These are phyloP conservation scores for Xyrichtys novacula DNA, from an alignment of 2,797 vertebrate genomes.

Conservation along the genomic window DNA sequence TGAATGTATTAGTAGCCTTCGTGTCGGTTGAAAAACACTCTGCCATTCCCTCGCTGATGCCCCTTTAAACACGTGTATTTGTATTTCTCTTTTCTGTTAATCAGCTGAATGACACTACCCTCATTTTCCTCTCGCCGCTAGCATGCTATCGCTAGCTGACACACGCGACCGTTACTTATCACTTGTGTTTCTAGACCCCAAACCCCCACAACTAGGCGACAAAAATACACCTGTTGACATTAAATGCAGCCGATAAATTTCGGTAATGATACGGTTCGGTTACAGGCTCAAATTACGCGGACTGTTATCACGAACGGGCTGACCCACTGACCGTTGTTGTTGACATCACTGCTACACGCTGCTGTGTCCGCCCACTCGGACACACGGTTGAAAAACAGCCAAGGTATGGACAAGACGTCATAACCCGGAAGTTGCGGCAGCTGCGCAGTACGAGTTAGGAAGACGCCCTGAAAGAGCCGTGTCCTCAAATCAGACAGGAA, in stretches of 20 bases:
- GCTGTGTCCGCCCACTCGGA: conserved; percentile 43
- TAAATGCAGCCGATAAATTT: accelerated
- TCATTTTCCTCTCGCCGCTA: conserved; percentile 41
- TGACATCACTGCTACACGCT: conserved; percentile 71
- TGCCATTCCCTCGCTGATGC: neutral
- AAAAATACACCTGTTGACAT: neutral
- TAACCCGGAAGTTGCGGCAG: neutral
- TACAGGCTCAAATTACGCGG: accelerated
- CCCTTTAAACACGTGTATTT: neutral
- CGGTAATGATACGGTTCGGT: accelerated
- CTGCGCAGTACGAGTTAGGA: conserved; percentile 43
- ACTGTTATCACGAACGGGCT: conserved; percentile 13
- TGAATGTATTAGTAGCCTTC: neutral
- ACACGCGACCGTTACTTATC: neutral
- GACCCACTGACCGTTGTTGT: conserved; percentile 70
- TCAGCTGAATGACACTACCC: conserved; percentile 6
- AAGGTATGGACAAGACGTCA: conserved; percentile 2
- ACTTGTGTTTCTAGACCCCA: neutral
- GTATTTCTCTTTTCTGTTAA: neutral
- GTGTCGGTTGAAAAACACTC: neutral
- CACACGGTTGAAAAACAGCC: neutral
- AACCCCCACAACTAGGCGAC: neutral
- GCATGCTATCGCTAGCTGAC: conserved; percentile 60
- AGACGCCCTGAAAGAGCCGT: neutral
- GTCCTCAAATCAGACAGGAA: conserved; percentile 10